These are phyloP conservation scores for Dolichoris vasculosae DNA, from an alignment of 1,140 invertebrate genomes.

Conservation along the genomic window DNA sequence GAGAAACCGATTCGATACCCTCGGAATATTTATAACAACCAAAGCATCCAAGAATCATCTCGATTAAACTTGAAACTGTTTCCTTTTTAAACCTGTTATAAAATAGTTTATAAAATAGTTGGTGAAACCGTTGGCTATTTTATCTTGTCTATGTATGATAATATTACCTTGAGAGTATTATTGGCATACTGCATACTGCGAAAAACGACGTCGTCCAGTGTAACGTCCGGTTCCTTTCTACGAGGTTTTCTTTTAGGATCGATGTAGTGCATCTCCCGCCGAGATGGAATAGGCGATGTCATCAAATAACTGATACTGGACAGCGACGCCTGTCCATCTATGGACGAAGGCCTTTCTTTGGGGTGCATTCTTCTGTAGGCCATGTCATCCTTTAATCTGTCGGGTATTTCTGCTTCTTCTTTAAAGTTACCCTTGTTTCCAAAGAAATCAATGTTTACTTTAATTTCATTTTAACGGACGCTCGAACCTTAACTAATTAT, in stretches of 20 bases:
- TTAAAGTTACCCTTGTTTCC: neutral
- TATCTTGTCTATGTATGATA: too few species aligned
- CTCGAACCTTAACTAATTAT: too few species aligned
- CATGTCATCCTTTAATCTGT: slow-evolving; percentile 86
- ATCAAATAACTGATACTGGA: slow-evolving; percentile 84
- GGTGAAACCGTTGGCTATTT: neutral
- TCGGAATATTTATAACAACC: too few species aligned
- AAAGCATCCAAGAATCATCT: too few species aligned
- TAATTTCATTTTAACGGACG: neutral
- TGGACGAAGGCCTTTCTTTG: slow-evolving; percentile 73
- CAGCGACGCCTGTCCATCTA: slow-evolving; percentile 76
- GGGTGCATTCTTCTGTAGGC: slow-evolving; percentile 83
- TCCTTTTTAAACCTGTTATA: neutral
- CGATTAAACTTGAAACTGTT: neutral
- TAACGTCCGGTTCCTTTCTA: slow-evolving; percentile 82
- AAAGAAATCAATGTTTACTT: neutral
- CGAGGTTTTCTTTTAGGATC: slow-evolving; percentile 25
- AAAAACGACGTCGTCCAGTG: slow-evolving; percentile 88
- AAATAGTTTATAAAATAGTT: neutral
- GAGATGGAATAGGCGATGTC: slow-evolving; percentile 79
- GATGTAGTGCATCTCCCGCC: slow-evolving; percentile 33
- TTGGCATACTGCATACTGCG: slow-evolving; percentile 86
- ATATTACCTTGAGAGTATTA: slow-evolving; percentile 77
- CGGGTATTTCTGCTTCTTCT: slow-evolving; percentile 69
- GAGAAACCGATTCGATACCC: too few species aligned